Base-by-base conservation (phyloP, 1,140 invertebrate species). In the Araneus ventricosus region DNA sequence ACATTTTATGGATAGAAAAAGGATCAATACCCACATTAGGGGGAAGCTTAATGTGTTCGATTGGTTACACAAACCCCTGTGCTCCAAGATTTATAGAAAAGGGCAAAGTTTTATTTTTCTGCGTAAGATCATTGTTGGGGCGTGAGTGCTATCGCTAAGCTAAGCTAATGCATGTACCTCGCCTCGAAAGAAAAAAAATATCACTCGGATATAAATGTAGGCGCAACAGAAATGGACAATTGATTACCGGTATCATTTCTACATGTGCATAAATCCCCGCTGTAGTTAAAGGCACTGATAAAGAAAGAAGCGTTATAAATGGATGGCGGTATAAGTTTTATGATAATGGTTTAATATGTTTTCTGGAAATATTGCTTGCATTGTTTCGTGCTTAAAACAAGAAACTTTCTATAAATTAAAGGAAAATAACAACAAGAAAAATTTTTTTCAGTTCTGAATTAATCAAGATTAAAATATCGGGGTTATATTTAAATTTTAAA, bases 21-120 rank as follows among this genome's bases (percentile, higher is more conserved):
- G 85, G 57, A 87, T 87, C 85, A 87, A 87, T 87, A 87, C 30
- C 57, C 85, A 87, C 85, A 87, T 87, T 87, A 61, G 59, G 30
- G 85, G 27, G 24, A 34, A 59, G 85, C 85, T 87, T 63, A 63
- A 63, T 87, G 57, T 61, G 85, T 87, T 87, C 85, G 85, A 87
- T 87, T 87, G 85, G 57, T 87, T 63, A 87, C 57, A 87, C 52
- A 86, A 52, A 52, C 85, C 27, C 22, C 52, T 61, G 34, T 87
- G 82, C 45, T 63, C 22, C 22, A n/a, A 87, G 85, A 86, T 86
- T 86, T 86, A 86, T 86, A 86, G 84, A 86, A 86, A 61, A 82
- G 80, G 80, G 80, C 39, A 45, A 82, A 82, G 80, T 82, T 82
- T 82, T 82, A 41, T 82, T 75, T 75, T 75, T 37, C 30, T 34